phyloP scores from a whole-genome alignment of 1,140 invertebrate genomes.

The Euura lappo region DNA sequence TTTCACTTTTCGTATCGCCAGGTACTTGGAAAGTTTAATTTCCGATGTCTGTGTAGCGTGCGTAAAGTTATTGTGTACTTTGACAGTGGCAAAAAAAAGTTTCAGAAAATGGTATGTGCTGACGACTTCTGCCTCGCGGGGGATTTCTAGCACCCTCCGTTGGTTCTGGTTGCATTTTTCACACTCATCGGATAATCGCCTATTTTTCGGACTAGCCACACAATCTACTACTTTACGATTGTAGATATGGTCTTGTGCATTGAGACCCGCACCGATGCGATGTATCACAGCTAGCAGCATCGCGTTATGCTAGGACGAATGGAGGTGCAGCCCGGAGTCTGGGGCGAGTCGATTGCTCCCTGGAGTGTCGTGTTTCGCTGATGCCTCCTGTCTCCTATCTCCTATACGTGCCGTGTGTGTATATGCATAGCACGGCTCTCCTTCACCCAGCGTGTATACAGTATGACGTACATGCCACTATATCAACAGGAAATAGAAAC shows the following conservation, averaged over 20 bases:
- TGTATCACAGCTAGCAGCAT: not conserved
- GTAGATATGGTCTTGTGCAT: not conserved
- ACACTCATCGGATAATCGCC: too few relatives aligned
- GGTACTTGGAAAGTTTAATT: too few relatives aligned
- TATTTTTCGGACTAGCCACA: too few relatives aligned
- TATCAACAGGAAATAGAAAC: not conserved
- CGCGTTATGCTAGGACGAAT: not conserved
- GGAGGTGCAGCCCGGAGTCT: not conserved
- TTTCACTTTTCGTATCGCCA: too few relatives aligned
- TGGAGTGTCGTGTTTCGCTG: not conserved
- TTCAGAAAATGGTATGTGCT: too few relatives aligned
- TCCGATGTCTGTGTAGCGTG: too few relatives aligned
- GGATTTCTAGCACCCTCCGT: too few relatives aligned
- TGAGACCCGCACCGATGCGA: not conserved
- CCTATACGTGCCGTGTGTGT: not conserved
- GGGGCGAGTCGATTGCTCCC: not conserved
- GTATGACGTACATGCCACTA: not conserved
- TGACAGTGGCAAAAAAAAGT: too few relatives aligned
- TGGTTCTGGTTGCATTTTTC: too few relatives aligned
- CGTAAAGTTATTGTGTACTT: too few relatives aligned
- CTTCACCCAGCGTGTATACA: not conserved
- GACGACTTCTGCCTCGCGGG: too few relatives aligned
- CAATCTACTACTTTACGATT: too few relatives aligned
- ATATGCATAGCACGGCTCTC: not conserved
- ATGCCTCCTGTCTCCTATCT: constrained; percentile 3